phyloP scores from a whole-genome alignment of 1,140 invertebrate genomes.

The Dinoponera quadriceps region DNA sequence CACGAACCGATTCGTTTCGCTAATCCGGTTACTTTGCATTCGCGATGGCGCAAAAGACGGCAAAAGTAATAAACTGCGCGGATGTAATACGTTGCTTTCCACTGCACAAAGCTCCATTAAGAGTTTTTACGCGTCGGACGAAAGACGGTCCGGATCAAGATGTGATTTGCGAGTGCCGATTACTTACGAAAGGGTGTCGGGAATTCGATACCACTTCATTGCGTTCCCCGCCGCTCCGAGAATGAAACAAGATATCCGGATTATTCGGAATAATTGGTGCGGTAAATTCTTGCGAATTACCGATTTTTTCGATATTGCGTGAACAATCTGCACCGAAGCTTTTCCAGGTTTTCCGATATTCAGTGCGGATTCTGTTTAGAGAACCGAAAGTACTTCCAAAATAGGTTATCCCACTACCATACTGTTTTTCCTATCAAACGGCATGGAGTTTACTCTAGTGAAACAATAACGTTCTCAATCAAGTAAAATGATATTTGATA shows the following conservation, averaged over 20 bases:
- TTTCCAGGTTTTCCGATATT: no score
- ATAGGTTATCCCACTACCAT: no score
- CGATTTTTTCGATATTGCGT: not conserved
- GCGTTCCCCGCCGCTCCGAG: not conserved
- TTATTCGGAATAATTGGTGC: not conserved
- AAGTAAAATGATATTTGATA: no score
- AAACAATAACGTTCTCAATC: no score
- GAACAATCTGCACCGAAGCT: no score
- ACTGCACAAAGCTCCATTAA: conserved; percentile 38
- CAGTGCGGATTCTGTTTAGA: no score
- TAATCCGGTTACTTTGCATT: conserved; percentile 36
- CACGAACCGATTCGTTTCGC: conserved; percentile 40
- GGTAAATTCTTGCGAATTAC: not conserved
- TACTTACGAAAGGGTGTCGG: conserved; percentile 20
- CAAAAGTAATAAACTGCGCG: conserved; percentile 44
- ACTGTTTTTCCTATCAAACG: no score
- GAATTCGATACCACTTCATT: conserved; percentile 32
- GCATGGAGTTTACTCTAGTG: no score
- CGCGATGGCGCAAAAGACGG: not conserved
- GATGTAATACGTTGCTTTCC: conserved; percentile 31
- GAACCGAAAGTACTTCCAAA: no score
- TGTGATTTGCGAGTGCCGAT: conserved; percentile 27
- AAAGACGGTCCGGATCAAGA: conserved; percentile 25
- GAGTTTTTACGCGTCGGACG: not conserved
- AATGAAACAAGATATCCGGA: not conserved